phyloP scores from a whole-genome alignment of 1,140 invertebrate species.

The Panagrolaimus sp. region DNA sequence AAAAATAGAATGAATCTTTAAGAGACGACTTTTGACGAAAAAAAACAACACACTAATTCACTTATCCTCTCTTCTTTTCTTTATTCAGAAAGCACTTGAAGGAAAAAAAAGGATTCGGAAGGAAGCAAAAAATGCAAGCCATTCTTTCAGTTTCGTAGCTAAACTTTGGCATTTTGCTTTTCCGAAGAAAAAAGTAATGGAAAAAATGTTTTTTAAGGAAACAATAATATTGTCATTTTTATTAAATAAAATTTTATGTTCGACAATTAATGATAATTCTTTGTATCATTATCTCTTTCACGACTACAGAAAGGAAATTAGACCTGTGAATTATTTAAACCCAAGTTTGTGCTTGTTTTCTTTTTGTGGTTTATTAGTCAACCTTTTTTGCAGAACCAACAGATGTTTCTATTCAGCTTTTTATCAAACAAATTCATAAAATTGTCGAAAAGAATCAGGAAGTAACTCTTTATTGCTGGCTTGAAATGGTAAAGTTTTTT shows the following conservation, averaged over 20 bases:
- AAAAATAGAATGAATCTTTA: too few species aligned
- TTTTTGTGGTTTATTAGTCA: background rate
- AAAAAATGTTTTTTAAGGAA: constrained; percentile 6
- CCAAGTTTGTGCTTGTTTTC: background rate
- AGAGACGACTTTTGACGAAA: too few species aligned
- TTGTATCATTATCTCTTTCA: background rate
- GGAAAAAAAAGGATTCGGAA: too few species aligned
- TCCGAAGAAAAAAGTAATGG: background rate
- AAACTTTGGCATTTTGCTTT: background rate
- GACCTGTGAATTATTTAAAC: background rate
- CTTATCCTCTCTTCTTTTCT: too few species aligned
- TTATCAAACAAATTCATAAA: constrained; percentile 10
- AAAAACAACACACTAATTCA: too few species aligned
- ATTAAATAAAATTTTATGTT: background rate
- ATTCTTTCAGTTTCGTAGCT: background rate
- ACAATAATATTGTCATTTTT: background rate
- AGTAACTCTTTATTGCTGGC: constrained; percentile 1
- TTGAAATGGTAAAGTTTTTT: background rate
- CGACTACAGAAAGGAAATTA: background rate
- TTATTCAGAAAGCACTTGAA: too few species aligned
- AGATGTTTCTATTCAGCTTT: background rate
- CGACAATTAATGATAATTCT: background rate
- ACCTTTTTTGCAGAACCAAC: background rate
- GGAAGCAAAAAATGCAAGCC: too few species aligned
- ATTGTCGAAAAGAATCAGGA: constrained; percentile 4